phyloP scores from a whole-genome alignment of 30 jellyfish, hydroid and myxozoan genomes.

The Phacellophora camtschatica region DNA sequence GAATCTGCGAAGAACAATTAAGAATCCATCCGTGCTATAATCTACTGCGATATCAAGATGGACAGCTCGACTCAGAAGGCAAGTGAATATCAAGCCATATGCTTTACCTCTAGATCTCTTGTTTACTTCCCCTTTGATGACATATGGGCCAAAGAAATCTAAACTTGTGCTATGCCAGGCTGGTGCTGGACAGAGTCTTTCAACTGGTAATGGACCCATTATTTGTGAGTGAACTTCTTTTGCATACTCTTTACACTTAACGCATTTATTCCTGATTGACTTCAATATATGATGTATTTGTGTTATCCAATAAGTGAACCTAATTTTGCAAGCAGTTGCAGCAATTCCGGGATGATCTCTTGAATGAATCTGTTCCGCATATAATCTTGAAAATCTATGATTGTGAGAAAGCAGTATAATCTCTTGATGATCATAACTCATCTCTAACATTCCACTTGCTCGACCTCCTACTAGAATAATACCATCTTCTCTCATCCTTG shows the following conservation, averaged over 20 bases:
- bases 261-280: not conserved
- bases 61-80: constrained; percentile 72
- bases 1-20: constrained; percentile 72
- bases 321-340: constrained; percentile 34
- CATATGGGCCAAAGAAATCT: constrained; percentile 63
- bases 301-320: not conserved
- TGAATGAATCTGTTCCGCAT: constrained; percentile 35
- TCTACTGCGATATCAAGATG: constrained; percentile 61
- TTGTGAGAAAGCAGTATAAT: constrained; percentile 52
- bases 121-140: constrained; percentile 46
- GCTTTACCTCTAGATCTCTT: constrained; percentile 45
- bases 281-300: not conserved
- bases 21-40: constrained; percentile 36
- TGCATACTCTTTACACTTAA: not conserved
- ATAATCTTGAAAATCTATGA: constrained; percentile 29
- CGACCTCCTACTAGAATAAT: constrained; percentile 69
- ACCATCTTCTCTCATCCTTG: constrained; percentile 47
- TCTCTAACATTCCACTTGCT: constrained; percentile 7
- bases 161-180: constrained; percentile 63
- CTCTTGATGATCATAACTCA: constrained; percentile 54
- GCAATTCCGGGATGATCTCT: constrained; percentile 53
- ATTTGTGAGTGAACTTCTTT: not conserved
- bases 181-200: not conserved
- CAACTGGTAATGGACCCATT: not conserved
- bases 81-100: constrained; percentile 58